Evolutionary conservation across 1,140 invertebrate genomes (phyloP), one percentile per base, ranked within the genome.

Genomic region (Bombus picipes): DNA sequence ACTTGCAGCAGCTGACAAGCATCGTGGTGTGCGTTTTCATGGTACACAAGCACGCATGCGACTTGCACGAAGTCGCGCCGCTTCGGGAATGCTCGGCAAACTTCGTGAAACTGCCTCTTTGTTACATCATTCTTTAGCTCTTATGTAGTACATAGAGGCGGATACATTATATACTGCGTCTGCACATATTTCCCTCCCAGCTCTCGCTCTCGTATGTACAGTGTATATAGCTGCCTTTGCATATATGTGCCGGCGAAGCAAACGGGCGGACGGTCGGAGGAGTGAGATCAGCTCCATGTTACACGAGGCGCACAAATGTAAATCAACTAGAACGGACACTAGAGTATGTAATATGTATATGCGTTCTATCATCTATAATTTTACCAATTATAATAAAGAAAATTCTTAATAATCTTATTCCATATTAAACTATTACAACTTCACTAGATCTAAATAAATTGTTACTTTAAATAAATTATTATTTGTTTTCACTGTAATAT

Each of bases 71-170:
- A 68, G 73, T 77, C 59, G 59, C 47, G 43, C 41, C 62, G 80
- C 79, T 76, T 94, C 93, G 92, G 91, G n/a, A 34, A 65, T 32
- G 41, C 74, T 94, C 94, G 94, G 91, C 66, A 82, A 79, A 90
- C 87, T 92, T 91, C 93, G 94, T 79, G 32, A 86, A 93, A 85
- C 85, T 89, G 88, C 90, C 92, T 91, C 93, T 94, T 94, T 93
- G 93, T 95, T 94, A 94, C 94, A 94, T 95, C 94, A 95, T 90
- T 91, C 90, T 87, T 92, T 90, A 85, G 77, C 78, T 78, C 89
- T 88, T 92, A 94, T 93, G 88, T 92, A 93, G 83, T 92, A 90
- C 59, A 92, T 90, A 92, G 81, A 62, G 73, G 73, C 86, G 81
- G 86, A 85, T 91, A 93, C 77, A 92, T 93, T 92, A 93, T 93